Percentiles rank a stretch among this genome's conserved stretches.
These are phyloP conservation scores for Diplazon laetatorius DNA, from an alignment of 2,888 invertebrate species.

Conservation along the genomic window DNA sequence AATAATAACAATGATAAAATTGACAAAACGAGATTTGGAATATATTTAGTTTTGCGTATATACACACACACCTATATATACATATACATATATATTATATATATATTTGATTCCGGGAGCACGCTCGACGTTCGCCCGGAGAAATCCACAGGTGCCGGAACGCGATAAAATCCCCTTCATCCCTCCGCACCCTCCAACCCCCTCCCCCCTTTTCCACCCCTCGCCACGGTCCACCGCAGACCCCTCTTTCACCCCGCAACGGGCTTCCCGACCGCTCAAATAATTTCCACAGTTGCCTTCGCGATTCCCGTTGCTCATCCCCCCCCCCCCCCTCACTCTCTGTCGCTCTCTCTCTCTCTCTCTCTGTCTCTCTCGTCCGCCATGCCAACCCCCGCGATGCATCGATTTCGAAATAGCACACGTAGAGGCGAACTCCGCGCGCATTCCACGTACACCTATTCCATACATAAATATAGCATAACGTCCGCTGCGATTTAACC, in stretches of 20 bases:
- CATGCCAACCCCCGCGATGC: conserved; percentile 15
- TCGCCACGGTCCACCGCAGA: conserved; percentile 2
- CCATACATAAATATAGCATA: conserved; percentile 15
- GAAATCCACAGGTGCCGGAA: conserved; percentile 59
- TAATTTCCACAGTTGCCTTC: conserved; percentile 52
- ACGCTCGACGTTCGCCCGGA: conserved; percentile 31
- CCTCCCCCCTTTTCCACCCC: not conserved
- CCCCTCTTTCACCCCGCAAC: no score
- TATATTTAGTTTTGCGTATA: no score
- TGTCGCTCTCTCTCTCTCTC: no score
- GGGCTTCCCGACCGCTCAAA: conserved; percentile 42
- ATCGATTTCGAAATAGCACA: conserved; percentile 22
- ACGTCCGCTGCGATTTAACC: conserved; percentile 69
- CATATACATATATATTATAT: no score
- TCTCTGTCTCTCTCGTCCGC: no score
- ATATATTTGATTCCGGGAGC: no score
- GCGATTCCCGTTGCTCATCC: conserved; percentile 33
- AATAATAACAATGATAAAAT: no score
- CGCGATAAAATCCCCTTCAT: conserved; percentile 33
- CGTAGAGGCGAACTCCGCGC: conserved; percentile 7
- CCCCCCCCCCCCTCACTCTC: no score
- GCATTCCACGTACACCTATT: not conserved
- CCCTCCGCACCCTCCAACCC: conserved; percentile 10
- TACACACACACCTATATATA: no score
- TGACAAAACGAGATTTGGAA: no score